phyloP scores from a whole-genome alignment of 2,888 invertebrate species.

The Chloromyia formosa region DNA sequence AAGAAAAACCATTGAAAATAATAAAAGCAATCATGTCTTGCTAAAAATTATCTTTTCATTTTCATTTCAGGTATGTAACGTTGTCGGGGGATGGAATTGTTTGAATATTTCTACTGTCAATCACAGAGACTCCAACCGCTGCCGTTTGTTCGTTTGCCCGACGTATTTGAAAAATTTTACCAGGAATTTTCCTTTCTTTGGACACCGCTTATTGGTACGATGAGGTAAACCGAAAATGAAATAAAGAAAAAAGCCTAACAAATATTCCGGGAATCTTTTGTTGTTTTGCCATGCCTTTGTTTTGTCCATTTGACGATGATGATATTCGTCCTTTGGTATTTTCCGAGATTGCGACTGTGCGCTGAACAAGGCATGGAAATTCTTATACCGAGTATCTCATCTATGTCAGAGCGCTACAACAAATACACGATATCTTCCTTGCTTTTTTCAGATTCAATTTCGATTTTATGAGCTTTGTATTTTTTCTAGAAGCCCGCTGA shows the following conservation, averaged over 20 bases:
- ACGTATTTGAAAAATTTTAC: slow-evolving; percentile 17
- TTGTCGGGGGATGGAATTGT: not conserved
- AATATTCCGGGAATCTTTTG: slow-evolving; percentile 32
- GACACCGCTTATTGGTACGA: slow-evolving; percentile 5
- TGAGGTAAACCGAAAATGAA: slow-evolving; percentile 35
- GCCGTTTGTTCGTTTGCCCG: not conserved
- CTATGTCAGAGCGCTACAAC: no score
- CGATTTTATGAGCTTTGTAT: no score
- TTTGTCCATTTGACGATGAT: slow-evolving; percentile 8
- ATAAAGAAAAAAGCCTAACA: not conserved
- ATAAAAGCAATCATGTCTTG: not conserved
- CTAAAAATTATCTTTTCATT: slow-evolving; percentile 21
- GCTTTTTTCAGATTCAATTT: no score
- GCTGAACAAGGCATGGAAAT: not conserved
- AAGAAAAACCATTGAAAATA: not conserved
- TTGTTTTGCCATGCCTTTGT: slow-evolving; percentile 9
- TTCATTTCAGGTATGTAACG: slow-evolving; percentile 26
- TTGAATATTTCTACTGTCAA: slow-evolving; percentile 17
- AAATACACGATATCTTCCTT: no score
- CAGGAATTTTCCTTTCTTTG: slow-evolving; percentile 28
- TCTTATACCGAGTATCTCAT: not conserved
- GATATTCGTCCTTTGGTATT: slow-evolving; percentile 15
- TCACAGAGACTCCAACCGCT: slow-evolving; percentile 2
- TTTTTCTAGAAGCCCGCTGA: no score
- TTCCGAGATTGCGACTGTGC: not conserved